Evolutionary conservation across 2,888 invertebrate species (phyloP), one percentile per base, ranked within the genome.

Genomic region (Himalopsyche tibetana): DNA sequence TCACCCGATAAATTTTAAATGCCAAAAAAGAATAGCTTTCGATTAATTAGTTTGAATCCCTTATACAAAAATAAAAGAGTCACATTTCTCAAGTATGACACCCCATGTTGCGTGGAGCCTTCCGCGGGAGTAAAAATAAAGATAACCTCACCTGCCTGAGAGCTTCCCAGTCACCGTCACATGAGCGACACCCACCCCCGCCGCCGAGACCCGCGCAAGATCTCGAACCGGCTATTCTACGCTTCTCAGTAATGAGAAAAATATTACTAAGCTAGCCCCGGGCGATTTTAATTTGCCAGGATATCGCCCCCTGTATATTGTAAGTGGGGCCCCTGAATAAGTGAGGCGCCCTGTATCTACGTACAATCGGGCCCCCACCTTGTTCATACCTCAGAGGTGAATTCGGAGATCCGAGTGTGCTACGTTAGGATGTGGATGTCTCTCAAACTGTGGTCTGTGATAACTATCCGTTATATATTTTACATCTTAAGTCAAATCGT

Each of bases 261-360:
- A 90, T 89, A 89, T 93, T 92, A 92, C 92, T 90, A 92, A 91
- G 93, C 93, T 90, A 91, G 90, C 93, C 92, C 88, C 89, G 88
- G 92, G 93, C 92, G 90, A 92, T 93, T 93, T 93, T 93, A 93
- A 93, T 93, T 93, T 93, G 90, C 93, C 92, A 89, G 90, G 89
- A 90, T 91, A 93, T 93, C 93, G 92, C 92, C 92, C 92, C 91
- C 84, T 83, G 79, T 82, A 36, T 74, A 74, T 74, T 74, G 38
- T 74, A 36, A 74, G 74, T 74, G 36, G 74, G 74, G 36, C 36
- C 36, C 74, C 36, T 74, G 74, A 74, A 74, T 74, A 74, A 38
- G 12, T 74, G 15, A 74, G 15, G 74, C 74, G 36, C 74, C 12
- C 38, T 74, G 74, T 36, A 74, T 74, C 74, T 11, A 74, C 38